Percentiles rank a stretch among this genome's conserved stretches.
Conservation (phyloP, 2,113 vertebrate species). For the Lepisosteus oculatus region DNA sequence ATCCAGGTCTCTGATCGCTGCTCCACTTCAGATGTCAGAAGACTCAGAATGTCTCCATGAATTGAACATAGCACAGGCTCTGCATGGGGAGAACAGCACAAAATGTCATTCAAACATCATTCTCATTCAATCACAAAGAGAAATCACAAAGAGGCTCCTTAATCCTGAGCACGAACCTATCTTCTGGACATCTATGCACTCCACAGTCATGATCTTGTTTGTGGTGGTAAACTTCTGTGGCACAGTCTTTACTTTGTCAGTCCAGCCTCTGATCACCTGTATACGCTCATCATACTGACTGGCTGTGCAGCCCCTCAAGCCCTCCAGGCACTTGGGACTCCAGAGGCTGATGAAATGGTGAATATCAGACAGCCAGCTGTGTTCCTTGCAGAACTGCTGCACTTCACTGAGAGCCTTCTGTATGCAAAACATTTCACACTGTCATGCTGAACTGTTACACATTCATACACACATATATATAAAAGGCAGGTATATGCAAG, state of each 20-base stretch:
- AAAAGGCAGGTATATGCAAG: no score
- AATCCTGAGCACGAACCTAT: conserved; percentile 48
- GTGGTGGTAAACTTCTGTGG: conserved; percentile 49
- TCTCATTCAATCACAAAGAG: no score
- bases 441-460: no score
- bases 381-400: conserved; percentile 48
- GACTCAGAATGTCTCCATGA: conserved; percentile 47
- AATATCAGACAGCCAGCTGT: conserved; percentile 58
- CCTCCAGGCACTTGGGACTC: conserved; percentile 50
- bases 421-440: no score
- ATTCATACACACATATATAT: no score
- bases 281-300: conserved; percentile 51
- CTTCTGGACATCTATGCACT: conserved; percentile 43
- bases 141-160: no score
- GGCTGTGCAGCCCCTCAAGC: conserved; percentile 49
- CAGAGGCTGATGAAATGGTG: conserved; percentile 55
- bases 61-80: conserved; percentile 52
- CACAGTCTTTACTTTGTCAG: conserved; percentile 30
- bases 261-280: conserved; percentile 53
- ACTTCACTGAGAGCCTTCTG: conserved; percentile 61
- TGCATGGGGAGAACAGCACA: conserved; percentile 34
- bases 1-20: conserved; percentile 48
- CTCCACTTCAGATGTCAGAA: conserved; percentile 52
- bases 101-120: background rate
- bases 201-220: conserved; percentile 60